Base-by-base conservation (phyloP, 2,888 invertebrate genomes). In the Sclerodermus sp. region DNA sequence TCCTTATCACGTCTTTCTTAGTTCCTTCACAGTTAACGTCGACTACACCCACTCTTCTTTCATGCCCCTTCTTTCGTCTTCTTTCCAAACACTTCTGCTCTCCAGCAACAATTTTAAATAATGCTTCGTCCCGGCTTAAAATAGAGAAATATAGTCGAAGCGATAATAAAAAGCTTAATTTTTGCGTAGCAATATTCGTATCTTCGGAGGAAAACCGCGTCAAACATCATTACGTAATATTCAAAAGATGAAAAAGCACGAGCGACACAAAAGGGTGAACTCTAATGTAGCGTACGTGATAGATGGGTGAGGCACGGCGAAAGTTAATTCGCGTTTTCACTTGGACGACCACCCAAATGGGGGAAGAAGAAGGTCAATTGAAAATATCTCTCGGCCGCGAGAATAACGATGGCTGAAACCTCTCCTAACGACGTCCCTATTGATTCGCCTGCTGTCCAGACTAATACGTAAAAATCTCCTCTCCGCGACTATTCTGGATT, bases 201-300 rank as follows among this genome's bases (percentile, higher is more conserved):
- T n/a, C 46, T 23, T 5, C 23, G 23, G 23, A 8, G 8, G 23
- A 23, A 23, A 23, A 23, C 23, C 23, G 23, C 65, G 70, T 69
- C 72, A 66, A 67, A 71, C 70, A 59, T 69, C 72, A 66, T 72
- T 72, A 68, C 69, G 63, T 69, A 66, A 72, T 72, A 71, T 72
- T 71, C 66, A 60, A 58, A 62, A 62, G 55, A 66, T 58, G 58
- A 62, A 66, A 66, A 68, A 66, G 60, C 58, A 49, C 57, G 53
- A 43, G 57, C 56, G 51, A 39, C 43, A 17, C 51, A 58, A 60
- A 55, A 65, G 68, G 62, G 67, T 64, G 66, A 57, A 53, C 59
- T 55, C 66, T 74, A 75, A 75, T 75, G 75, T 75, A 75, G 64
- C 72, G 74, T 73, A 66, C 58, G 68, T 74, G 71, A 74, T 75